Evolutionary conservation across 2,113 vertebrate genomes (phyloP), one percentile per base, ranked within the genome.

Genomic region (Oceanites oceanicus): DNA sequence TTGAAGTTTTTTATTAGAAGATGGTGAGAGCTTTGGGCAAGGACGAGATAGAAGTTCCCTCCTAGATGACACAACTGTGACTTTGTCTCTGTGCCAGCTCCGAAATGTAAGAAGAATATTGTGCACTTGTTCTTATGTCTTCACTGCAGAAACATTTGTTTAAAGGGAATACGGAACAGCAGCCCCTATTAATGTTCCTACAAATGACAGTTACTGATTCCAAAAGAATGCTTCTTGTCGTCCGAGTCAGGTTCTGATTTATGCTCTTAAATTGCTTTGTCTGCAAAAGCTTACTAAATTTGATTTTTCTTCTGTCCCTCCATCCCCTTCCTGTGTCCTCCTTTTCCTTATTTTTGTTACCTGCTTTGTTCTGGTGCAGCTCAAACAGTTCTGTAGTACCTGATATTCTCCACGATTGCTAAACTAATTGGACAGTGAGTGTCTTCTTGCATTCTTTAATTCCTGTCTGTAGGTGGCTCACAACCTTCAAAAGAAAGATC

Each of bases 1-100:
- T 91, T 96, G 67, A 93, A 99, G 99, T 95, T 99, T 99, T 94
- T 97, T 99, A 53, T 98, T 99, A 96, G 99, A 99, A 97, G 99
- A 99, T 75, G 99, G 99, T 29, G 99, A 99, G 97, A 99, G 99
- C 15, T 99, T 99, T 97, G 99, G 99, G 55, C 99, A 99, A 97
- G 98, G 98, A 65, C 98, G 99, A 88, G 99, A 99, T 95, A 98
- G 99, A 91, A 99, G 99, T 94, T 99, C 99, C 66, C 98, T 99
- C 9, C 98, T 99, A 44, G 99, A 99, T 95, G 99, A 99, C 95
- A 99, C 99, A 23, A 99, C 99, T 9, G 99, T 99, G 91, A 99
- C 98, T 3, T 95, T 99, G 87, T 98, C 99, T 18, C 97, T 99
- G 40, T 99, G 99, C 95, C 99, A 99, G 68, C 99, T 99, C 59